These are phyloP conservation scores for Urocolius indicus DNA, from an alignment of 2,113 vertebrate genomes.

Conservation along the genomic window DNA sequence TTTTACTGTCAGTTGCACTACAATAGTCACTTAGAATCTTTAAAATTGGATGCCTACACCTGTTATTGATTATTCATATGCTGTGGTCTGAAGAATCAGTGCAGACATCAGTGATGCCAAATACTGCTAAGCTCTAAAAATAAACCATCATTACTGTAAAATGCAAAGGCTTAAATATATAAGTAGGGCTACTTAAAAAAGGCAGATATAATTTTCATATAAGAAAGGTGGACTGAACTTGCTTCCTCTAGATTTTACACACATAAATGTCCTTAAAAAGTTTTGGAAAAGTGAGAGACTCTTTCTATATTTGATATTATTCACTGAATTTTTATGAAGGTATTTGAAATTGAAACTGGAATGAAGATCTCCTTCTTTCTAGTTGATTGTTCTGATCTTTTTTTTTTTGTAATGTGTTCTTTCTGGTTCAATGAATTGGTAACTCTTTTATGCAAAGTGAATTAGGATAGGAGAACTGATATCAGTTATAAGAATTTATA, in stretches of 20 bases:
- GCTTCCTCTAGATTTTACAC: background rate
- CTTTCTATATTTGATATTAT: background rate
- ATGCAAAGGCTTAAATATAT: background rate
- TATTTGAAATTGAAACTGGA: background rate
- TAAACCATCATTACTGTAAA: background rate
- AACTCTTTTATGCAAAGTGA: constrained; percentile 17
- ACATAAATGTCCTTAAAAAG: background rate
- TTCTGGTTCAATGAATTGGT: constrained; percentile 20
- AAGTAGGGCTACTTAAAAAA: background rate
- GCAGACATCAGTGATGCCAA: background rate
- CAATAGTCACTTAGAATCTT: background rate
- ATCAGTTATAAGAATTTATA: background rate
- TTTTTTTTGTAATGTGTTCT: constrained; percentile 1
- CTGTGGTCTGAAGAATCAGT: background rate
- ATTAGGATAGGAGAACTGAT: background rate
- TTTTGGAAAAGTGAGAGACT: background rate
- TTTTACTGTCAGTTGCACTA: background rate
- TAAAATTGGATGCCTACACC: background rate
- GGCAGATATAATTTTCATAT: background rate
- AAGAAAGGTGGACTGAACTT: background rate
- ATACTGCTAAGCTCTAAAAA: background rate
- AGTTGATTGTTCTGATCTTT: background rate
- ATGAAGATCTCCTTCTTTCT: background rate
- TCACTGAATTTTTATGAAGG: background rate
- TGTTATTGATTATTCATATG: background rate